These are phyloP conservation scores for Telmatherina bonti DNA, from an alignment of 2,797 vertebrate genomes.

Conservation along the genomic window DNA sequence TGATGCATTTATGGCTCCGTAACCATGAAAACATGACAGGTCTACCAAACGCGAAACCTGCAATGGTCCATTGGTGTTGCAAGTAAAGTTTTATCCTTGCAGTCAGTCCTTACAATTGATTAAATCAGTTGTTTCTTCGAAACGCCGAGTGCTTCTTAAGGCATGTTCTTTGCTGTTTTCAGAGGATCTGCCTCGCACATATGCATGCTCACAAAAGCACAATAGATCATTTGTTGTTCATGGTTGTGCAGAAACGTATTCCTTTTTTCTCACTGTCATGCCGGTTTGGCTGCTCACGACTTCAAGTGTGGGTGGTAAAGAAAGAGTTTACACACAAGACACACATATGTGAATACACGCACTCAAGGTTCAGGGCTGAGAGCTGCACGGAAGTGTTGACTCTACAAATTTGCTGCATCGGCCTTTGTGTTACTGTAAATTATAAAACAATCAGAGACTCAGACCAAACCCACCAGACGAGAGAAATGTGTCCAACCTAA, in stretches of 20 bases:
- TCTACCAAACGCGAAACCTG: background rate
- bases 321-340: constrained; percentile 68
- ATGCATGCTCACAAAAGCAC: constrained; percentile 41
- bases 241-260: constrained; percentile 40
- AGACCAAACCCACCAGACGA: constrained; percentile 31
- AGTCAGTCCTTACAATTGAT: constrained; percentile 1
- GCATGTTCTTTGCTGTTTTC: constrained; percentile 50
- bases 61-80: constrained; percentile 6
- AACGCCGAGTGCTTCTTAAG: constrained; percentile 38
- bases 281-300: constrained; percentile 69
- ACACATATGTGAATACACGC: constrained; percentile 21
- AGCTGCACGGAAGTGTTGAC: constrained; percentile 23
- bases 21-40: background rate
- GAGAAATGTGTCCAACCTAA: constrained; percentile 45
- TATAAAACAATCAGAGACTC: constrained; percentile 37
- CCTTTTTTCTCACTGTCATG: constrained; percentile 50
- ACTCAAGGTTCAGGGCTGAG: constrained; percentile 9
- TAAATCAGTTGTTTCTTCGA: constrained; percentile 36
- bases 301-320: constrained; percentile 66
- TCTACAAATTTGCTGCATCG: constrained; percentile 9
- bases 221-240: constrained; percentile 54
- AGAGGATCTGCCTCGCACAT: constrained; percentile 30
- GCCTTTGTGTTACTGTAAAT: constrained; percentile 19
- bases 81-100: constrained; percentile 2
- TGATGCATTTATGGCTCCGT: background rate